Base-by-base conservation (phyloP, 2,888 invertebrate species). In the Drosophila nigricruria region DNA sequence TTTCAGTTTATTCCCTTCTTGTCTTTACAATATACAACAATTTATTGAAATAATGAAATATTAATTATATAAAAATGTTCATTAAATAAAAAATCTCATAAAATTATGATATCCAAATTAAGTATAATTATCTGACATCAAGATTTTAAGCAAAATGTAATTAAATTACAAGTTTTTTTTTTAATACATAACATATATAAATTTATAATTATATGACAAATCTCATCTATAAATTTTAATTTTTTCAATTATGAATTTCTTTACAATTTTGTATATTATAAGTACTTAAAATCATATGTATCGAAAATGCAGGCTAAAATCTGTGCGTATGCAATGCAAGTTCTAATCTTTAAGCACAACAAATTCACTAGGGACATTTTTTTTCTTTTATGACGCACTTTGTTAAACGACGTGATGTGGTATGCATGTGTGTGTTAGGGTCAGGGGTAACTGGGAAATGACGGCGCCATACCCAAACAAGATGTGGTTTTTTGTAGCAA, bases 371-470 rank as follows among this genome's bases (percentile, higher is more conserved):
- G 66, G 73, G 65, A 78, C 66, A 66, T 27, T 68, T 83, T 74
- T 85, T 84, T 27, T 68, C 80, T 74, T 85, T 84, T 83, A 81
- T 81, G 84, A 38, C 72, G 70, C 60, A 87, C 53, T 89, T 86
- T 74, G 69, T 70, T 83, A 84, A 89, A 73, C 87, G 87, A 70
- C 72, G 58, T 57, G 70, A 70, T 76, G 64, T 58, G 70, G 73
- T 78, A 47, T 60, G 43, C 18, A n/a, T n/a, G 9, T 49, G 25
- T 23, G 25, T 14, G 38, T 1, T 16, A 1, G 38, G n/a, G 18
- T 27, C 36, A 30, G 23, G 50, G 70, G 66, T 52, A 49, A 50
- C 40, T 53, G 60, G 50, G 70, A 66, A 54, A 42, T 30, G 53
- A 42, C 56, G 30, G 36, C 70, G 43, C 10, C 61, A 25, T 3